phyloP scores from a whole-genome alignment of 2,113 vertebrate species.

The Sphaerodactylus townsendi region DNA sequence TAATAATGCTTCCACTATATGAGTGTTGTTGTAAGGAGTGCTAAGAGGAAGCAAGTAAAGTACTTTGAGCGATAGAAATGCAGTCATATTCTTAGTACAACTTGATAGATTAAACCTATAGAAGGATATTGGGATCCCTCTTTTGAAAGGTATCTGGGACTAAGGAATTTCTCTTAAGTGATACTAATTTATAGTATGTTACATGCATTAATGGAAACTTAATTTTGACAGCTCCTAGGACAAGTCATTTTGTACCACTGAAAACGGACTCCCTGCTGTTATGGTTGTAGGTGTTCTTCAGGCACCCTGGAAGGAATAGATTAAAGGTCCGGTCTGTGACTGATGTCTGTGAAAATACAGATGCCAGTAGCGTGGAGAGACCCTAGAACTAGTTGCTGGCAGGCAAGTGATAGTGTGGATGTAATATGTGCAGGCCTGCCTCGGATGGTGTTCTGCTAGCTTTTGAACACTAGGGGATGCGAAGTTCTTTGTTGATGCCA shows the following conservation, averaged over 20 bases:
- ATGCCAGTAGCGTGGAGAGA: neutral
- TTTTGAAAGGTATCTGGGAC: neutral
- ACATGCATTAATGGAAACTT: neutral
- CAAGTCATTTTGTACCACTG: neutral
- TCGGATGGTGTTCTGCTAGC: too few relatives aligned
- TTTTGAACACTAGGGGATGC: too few relatives aligned
- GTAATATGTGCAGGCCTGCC: neutral
- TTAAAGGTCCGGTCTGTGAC: too few relatives aligned
- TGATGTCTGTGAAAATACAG: too few relatives aligned
- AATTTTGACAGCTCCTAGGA: neutral
- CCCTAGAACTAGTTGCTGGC: neutral
- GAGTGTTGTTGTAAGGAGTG: neutral
- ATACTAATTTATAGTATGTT: neutral
- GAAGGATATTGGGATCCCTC: accelerated
- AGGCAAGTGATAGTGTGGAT: neutral
- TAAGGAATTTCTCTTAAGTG: neutral
- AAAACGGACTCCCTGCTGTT: neutral
- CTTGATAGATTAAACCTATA: conserved; percentile 6
- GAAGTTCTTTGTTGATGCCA: too few relatives aligned
- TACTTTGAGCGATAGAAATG: neutral
- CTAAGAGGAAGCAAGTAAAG: neutral
- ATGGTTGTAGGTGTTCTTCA: neutral
- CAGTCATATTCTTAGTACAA: accelerated
- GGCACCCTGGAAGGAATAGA: neutral
- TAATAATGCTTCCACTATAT: neutral